Evolutionary conservation across 2,113 vertebrate species (phyloP).

Genomic region (Aegithalos caudatus): DNA sequence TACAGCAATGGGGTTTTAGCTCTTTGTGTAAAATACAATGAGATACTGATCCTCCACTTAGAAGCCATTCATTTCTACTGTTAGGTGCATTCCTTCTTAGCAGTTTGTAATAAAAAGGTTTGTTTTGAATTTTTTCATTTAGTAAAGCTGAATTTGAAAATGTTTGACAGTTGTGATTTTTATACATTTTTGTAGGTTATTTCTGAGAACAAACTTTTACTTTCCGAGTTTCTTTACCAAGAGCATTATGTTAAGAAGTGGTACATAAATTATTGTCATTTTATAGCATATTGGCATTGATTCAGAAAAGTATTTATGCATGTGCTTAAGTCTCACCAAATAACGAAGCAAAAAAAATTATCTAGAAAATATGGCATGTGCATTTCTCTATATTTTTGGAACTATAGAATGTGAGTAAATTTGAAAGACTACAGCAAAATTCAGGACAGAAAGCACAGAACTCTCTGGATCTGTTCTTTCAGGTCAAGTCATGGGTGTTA

Average conservation of each 20-base stretch:
- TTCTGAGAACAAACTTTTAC: neutral
- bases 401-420: neutral
- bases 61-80: conserved; percentile 32
- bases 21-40: conserved; percentile 59
- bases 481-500: neutral
- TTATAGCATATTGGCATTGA: neutral
- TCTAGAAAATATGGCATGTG: neutral
- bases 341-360: neutral
- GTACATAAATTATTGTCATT: neutral
- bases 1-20: conserved; percentile 31
- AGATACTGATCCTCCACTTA: conserved; percentile 52
- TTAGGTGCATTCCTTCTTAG: conserved; percentile 6
- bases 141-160: conserved; percentile 5
- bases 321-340: neutral
- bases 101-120: neutral
- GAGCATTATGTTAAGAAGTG: neutral
- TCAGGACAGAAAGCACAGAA: neutral
- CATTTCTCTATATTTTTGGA: neutral
- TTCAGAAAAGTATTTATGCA: neutral
- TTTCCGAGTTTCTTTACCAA: neutral
- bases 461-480: neutral
- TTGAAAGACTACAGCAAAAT: neutral
- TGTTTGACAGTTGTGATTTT: neutral
- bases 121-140: neutral
- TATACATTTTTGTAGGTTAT: neutral